Evolutionary conservation across 1,140 invertebrate genomes (phyloP).

Genomic region (Camponotus vicinus): DNA sequence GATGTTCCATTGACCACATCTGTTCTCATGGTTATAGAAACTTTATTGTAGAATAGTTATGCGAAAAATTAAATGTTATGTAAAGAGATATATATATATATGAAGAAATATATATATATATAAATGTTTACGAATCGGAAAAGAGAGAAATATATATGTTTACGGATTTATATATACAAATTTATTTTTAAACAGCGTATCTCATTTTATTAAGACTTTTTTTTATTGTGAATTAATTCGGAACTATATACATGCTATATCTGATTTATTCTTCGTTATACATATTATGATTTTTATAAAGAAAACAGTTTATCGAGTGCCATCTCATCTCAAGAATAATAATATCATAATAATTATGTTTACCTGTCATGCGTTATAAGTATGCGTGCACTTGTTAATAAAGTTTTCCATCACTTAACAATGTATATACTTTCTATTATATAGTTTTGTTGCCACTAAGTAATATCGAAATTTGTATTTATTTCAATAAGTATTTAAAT

Average conservation of each 20-base stretch:
- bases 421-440: too few relatives aligned
- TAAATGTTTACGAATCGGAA: not conserved
- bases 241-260: not conserved
- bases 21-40: not conserved
- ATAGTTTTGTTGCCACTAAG: not conserved
- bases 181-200: not conserved
- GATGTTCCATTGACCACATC: not conserved
- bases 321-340: not conserved
- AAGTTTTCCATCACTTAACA: not conserved
- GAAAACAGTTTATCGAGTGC: not conserved
- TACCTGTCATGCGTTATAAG: not conserved
- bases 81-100: too few relatives aligned
- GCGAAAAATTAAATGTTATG: too few relatives aligned
- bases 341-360: not conserved
- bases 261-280: not conserved
- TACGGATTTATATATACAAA: not conserved
- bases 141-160: not conserved
- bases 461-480: not conserved
- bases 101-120: too few relatives aligned
- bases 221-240: not conserved
- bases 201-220: not conserved
- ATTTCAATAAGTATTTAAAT: not conserved
- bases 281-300: not conserved
- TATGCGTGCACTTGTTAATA: not conserved
- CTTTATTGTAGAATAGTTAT: not conserved